Base-by-base conservation (phyloP, 2,113 vertebrate genomes). In the Cyprinodon brontotheroides region DNA sequence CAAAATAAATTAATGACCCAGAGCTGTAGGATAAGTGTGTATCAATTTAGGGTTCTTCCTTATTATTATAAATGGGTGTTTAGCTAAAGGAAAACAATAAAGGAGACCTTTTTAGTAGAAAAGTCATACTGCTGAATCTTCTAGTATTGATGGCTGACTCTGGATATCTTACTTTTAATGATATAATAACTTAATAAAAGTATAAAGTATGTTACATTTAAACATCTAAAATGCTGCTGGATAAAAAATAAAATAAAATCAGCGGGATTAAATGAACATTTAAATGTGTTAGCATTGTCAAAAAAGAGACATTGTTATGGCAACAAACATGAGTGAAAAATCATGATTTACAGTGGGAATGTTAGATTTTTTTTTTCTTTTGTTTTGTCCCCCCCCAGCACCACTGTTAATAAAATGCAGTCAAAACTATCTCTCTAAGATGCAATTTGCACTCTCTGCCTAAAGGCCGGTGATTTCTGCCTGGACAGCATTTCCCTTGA, bases 21-120 rank as follows among this genome's bases (percentile, higher is more conserved):
- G 79, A 76, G 88, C 85, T 72, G 80, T 80, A 86, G 87, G 89
- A 93, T 86, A 91, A 91, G 88, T 91, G 87, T 60, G 87, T 88
- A 94, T 94, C 94, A 93, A 94, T 94, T 85, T 71, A 83, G 84
- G 88, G 85, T 91, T 91, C 81, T 83, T 81, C 87, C 90, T 91
- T 88, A 88, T 89, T 90, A 65, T 85, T 89, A 91, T 91, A 89
- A 89, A 92, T 90, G 89, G 87, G 81, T 86, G 90, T 80, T 89
- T 89, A 83, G 90, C 86, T 61, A 76, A 92, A 86, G 90, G 77
- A 75, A 75, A 89, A 74, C 41, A 68, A 88, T 78, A 89, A 78
- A 89, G 77, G 89, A 84, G 86, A 91, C 80, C 87, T 88, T 81
- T 86, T 90, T 84, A 86, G 78, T 89, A 73, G 85, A 81, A 84